Evolutionary conservation across 1,140 invertebrate species (phyloP), one percentile per base, ranked within the genome.

Genomic region (Aculops lycopersici): DNA sequence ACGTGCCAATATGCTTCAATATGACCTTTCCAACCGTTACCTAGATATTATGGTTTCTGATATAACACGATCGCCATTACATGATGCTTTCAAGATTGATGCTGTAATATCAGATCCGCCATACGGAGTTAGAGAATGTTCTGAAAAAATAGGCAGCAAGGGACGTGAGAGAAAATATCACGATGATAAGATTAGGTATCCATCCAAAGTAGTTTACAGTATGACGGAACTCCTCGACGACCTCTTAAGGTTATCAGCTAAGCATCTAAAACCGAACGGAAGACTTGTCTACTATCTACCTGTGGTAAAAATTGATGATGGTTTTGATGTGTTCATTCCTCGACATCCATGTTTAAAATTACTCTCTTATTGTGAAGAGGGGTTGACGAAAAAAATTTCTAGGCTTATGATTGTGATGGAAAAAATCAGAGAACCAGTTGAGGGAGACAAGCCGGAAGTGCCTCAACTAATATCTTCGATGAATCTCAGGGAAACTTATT

Each of bases 51-150:
- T 88, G 1, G 72, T 90, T 3, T 75, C 76, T 41, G 84, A 94
- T 61, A 74, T 81, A 51, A 77, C 83, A 0, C 58, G 68, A 1
- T 41, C 51, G 19, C 8, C 24, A 31, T 31, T n/a, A 8, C 24
- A 31, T 8, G n/a, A n/a, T 31, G 8, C 24, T 8, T 53, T 77
- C 15, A 53, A 58, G 46, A 69, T 86, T 48, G 78, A 90, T 59
- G 68, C 76, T 37, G 80, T 86, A 44, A 72, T 94, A 38, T 86
- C 83, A 36, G 84, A 92, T 61, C 84, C 83, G 46, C 86, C 86
- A 0, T 92, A 94, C 63, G 86, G 86, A 38, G 80, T 92, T 21
- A 58, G 84, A 47, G 84, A 94, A 62, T 64, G 78, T 8, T 77
- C 75, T 4, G 74, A 78, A 59, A 71, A 70, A 52, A 66, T 88